phyloP scores from a whole-genome alignment of 2,888 invertebrate species.

The Gibbula magus region DNA sequence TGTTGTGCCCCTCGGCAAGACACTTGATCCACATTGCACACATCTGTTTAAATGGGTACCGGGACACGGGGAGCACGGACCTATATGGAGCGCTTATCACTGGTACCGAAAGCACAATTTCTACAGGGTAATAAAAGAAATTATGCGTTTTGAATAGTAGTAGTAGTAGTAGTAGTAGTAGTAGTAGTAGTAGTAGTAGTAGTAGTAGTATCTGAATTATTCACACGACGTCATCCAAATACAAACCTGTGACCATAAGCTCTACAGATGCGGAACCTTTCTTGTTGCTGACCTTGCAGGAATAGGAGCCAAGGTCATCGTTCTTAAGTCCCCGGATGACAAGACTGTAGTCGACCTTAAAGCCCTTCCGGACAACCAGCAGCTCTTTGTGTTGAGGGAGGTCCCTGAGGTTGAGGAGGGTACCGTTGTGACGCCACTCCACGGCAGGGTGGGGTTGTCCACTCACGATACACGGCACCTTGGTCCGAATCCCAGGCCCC shows the following conservation, averaged over 20 bases:
- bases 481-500: constrained; percentile 16
- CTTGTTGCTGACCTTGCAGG: constrained; percentile 20
- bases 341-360: constrained; percentile 23
- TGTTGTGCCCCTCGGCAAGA: too few species aligned
- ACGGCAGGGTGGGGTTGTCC: constrained; percentile 27
- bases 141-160: background rate
- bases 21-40: too few species aligned
- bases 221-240: background rate
- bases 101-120: too few species aligned
- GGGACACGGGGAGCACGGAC: too few species aligned
- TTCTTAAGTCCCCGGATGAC: constrained; percentile 11
- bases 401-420: constrained; percentile 4
- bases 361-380: background rate
- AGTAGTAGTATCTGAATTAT: constrained; percentile 24
- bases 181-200: constrained; percentile 27
- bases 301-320: constrained; percentile 21
- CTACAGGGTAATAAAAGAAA: too few species aligned
- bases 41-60: too few species aligned
- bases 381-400: constrained; percentile 27
- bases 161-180: constrained; percentile 30
- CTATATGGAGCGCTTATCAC: too few species aligned
- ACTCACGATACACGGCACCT: constrained; percentile 29
- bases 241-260: background rate
- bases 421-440: constrained; percentile 31
- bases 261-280: background rate